These are phyloP conservation scores for Platygyra sinensis DNA, from an alignment of 64 coral and sea anemone genomes.

Conservation along the genomic window DNA sequence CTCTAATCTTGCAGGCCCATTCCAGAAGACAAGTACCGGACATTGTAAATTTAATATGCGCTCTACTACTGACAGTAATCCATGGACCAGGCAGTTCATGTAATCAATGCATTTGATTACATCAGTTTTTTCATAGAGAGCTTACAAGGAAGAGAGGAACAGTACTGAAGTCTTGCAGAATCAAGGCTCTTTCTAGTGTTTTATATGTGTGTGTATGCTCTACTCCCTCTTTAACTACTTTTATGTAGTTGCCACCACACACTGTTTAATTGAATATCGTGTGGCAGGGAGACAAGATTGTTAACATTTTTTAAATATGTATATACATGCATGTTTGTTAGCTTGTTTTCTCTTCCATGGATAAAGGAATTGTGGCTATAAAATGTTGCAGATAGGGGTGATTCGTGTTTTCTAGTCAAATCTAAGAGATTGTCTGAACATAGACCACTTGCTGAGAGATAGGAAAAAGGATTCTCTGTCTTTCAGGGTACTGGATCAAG, in stretches of 20 bases:
- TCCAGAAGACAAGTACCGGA: constrained; percentile 43
- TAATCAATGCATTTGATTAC: neutral
- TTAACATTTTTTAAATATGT: too few relatives aligned
- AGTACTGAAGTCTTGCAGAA: too few relatives aligned
- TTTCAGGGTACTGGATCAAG: too few relatives aligned
- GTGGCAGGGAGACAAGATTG: too few relatives aligned
- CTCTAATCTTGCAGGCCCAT: constrained; percentile 5
- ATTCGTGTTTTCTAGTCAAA: too few relatives aligned
- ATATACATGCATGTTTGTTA: too few relatives aligned
- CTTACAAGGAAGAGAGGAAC: neutral
- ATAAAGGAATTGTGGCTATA: too few relatives aligned
- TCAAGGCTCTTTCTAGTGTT: neutral
- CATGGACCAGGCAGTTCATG: neutral
- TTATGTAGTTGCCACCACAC: neutral
- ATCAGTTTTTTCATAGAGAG: neutral
- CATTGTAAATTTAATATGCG: neutral
- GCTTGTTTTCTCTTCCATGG: too few relatives aligned
- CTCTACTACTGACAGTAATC: neutral
- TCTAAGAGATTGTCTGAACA: too few relatives aligned
- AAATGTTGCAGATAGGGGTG: too few relatives aligned
- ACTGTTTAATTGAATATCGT: neutral
- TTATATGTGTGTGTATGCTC: neutral
- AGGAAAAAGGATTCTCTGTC: too few relatives aligned
- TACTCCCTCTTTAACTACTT: neutral
- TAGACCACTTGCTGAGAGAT: too few relatives aligned